Base-by-base conservation (phyloP, 2,888 invertebrate species). In the Cosmia pyralina region DNA sequence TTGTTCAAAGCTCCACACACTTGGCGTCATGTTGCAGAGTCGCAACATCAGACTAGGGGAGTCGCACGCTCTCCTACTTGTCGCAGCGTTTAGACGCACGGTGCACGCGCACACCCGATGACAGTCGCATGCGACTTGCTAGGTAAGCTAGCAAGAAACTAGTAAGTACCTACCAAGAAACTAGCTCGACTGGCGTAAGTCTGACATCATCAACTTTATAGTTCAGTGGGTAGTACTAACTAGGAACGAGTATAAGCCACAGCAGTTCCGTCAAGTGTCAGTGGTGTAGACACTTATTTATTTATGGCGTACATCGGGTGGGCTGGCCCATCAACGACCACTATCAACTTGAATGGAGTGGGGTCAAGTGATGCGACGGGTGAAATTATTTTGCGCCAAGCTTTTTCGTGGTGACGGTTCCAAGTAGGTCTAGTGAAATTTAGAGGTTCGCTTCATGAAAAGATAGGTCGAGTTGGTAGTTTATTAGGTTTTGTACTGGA, bases 231-330 rank as follows among this genome's bases (percentile, higher is more conserved):
- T 57, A 48, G 8, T n/a, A 46, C 38, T 59, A 50, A 79, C 44
- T 72, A 72, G 34, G 34, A 62, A 41, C 19, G 41, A 60, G 59
- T 77, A 50, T 57, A 55, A 78, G 69, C 76, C 52, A 65, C 62
- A 72, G 63, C 63, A 80, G 78, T 79, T 78, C 70, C 75, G 73
- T 81, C 75, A 82, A 88, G 83, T 88, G 81, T 84, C 76, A 81
- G 81, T 90, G 89, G 85, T 78, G 85, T 84, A 80, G 90, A 90
- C 88, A 88, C 87, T 90, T 88, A 89, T 90, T 90, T 91, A 91
- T 91, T 91, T 91, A 91, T 88, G 83, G 81, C 83, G 80, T 79
- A 85, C 88, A 88, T 88, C 68, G 85, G 72, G 72, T 79, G 85
- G 87, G 90, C 60, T 81, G 84, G 78, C 80, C 83, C 84, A 84